phyloP scores from a whole-genome alignment of 2,113 vertebrate species.

The Lepisosteus oculatus region DNA sequence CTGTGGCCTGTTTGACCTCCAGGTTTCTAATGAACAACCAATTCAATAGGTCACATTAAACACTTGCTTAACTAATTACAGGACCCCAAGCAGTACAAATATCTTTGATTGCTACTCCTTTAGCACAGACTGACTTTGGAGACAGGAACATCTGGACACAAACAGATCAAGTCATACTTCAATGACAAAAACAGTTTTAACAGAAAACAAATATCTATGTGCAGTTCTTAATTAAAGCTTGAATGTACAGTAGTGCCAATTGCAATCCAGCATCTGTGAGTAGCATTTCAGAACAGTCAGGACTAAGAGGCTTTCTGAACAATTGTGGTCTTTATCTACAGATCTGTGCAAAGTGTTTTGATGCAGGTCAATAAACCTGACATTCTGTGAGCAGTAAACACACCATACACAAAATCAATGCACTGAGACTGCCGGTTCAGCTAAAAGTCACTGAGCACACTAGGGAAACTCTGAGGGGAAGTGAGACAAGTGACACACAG shows the following conservation, averaged over 20 bases:
- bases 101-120: no score
- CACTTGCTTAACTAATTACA: no score
- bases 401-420: slow-evolving; percentile 36
- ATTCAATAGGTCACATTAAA: no score
- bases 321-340: neutral
- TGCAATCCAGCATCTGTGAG: neutral
- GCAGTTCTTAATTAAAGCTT: neutral
- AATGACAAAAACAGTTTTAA: no score
- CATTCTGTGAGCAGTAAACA: slow-evolving; percentile 33
- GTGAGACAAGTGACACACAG: slow-evolving; percentile 43
- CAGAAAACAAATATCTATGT: no score
- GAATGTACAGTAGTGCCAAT: slow-evolving; percentile 1
- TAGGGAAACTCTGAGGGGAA: slow-evolving; percentile 18
- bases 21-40: no score
- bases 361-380: slow-evolving; percentile 25
- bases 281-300: slow-evolving; percentile 14
- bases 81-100: no score
- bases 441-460: slow-evolving; percentile 24
- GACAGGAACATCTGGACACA: no score
- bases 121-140: no score
- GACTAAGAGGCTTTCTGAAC: slow-evolving; percentile 25
- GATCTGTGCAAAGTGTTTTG: slow-evolving; percentile 33
- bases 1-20: no score
- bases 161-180: no score
- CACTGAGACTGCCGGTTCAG: slow-evolving; percentile 22